Evolutionary conservation across 2,888 invertebrate genomes (phyloP).

Genomic region (Andrena minutula): DNA sequence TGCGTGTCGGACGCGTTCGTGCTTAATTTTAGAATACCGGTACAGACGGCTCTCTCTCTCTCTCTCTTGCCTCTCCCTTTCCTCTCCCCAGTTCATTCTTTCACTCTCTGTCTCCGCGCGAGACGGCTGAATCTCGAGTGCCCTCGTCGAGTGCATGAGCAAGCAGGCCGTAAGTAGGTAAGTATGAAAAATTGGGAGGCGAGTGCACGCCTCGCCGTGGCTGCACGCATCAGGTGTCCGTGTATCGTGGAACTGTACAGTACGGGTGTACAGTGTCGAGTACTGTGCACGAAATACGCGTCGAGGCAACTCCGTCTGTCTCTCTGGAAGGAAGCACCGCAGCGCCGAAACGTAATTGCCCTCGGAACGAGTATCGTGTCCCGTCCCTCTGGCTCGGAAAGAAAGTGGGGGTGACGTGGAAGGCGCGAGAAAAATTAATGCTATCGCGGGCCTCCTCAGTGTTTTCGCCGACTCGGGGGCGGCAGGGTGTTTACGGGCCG

Average conservation of each 20-base stretch:
- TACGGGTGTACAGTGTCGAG: no score
- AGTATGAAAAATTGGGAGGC: conserved; percentile 51
- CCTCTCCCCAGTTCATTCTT: conserved; percentile 20
- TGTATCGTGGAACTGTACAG: background rate
- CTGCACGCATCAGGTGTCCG: conserved; percentile 21
- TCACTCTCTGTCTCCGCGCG: conserved; percentile 8
- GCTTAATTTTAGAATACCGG: conserved; percentile 69
- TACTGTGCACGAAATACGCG: no score
- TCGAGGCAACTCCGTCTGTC: background rate
- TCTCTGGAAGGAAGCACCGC: no score
- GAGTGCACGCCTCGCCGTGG: conserved; percentile 29
- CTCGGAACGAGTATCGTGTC: background rate
- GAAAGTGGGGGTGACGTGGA: background rate
- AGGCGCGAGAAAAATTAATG: conserved; percentile 13
- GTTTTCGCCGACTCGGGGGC: background rate
- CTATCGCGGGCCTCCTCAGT: background rate
- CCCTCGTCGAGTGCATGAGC: conserved; percentile 56
- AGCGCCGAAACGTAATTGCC: background rate
- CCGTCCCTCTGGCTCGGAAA: no score
- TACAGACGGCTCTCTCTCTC: background rate
- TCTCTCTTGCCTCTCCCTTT: conserved; percentile 9
- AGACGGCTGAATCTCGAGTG: conserved; percentile 53
- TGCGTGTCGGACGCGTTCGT: conserved; percentile 59
- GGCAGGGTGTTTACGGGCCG: conserved; percentile 51
- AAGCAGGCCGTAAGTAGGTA: conserved; percentile 60